Evolutionary conservation across 2,888 invertebrate genomes (phyloP).

Genomic region (Heterodera filipjevi): DNA sequence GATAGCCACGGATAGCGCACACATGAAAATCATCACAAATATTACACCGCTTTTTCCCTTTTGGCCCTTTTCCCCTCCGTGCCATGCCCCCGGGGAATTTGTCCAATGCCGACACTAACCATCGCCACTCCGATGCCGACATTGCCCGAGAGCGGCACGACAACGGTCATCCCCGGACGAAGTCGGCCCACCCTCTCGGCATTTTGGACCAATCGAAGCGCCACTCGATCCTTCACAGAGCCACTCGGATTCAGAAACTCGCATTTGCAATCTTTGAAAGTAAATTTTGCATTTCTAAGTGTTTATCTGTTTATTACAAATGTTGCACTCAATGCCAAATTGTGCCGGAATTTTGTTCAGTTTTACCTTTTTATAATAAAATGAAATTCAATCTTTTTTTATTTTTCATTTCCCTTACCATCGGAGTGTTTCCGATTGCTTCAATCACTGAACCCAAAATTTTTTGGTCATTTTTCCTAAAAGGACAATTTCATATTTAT

Average conservation of each 20-base stretch:
- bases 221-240: conserved; percentile 92
- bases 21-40: conserved; percentile 67
- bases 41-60: neutral
- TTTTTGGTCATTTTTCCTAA: conserved; percentile 39
- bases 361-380: conserved; percentile 33
- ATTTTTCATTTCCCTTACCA: conserved; percentile 45
- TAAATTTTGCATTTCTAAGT: neutral
- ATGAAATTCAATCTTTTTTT: neutral
- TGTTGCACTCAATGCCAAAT: conserved; percentile 57
- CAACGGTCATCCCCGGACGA: conserved; percentile 84
- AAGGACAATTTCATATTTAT: neutral
- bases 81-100: neutral
- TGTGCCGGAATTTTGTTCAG: conserved; percentile 26
- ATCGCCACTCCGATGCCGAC: conserved; percentile 85
- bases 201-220: conserved; percentile 87
- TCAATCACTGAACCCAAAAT: conserved; percentile 58
- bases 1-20: conserved; percentile 83
- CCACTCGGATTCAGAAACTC: conserved; percentile 97
- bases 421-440: conserved; percentile 61
- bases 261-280: conserved; percentile 85
- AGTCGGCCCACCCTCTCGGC: conserved; percentile 84
- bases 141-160: conserved; percentile 91
- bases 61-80: neutral
- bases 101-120: conserved; percentile 81
- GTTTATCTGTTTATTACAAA: conserved; percentile 47